Evolutionary conservation across 2,888 invertebrate genomes (phyloP).

Genomic region (Temnothorax ravouxi): DNA sequence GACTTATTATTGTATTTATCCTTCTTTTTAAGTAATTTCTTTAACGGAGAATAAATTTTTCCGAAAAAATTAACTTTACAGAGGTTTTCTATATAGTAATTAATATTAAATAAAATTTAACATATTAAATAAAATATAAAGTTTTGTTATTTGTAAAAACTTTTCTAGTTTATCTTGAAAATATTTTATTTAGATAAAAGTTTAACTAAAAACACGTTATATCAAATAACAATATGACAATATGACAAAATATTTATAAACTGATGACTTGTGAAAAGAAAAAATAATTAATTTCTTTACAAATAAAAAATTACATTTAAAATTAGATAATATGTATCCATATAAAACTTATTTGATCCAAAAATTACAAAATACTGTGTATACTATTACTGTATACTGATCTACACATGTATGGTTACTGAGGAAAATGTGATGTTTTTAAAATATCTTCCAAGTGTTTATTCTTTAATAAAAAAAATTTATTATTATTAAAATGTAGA

Average conservation of each 20-base stretch:
- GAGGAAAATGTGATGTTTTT: not conserved
- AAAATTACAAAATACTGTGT: not conserved
- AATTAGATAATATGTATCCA: not conserved
- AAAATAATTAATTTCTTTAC: not conserved
- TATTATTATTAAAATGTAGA: not conserved
- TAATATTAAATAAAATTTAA: not conserved
- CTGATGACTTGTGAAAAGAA: not conserved
- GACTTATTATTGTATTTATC: not conserved
- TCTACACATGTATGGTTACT: not conserved
- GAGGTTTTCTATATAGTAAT: not conserved
- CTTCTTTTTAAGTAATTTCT: not conserved
- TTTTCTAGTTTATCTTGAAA: not conserved
- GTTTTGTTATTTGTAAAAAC: not conserved
- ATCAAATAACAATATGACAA: not conserved
- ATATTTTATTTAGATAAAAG: not conserved
- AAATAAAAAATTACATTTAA: not conserved
- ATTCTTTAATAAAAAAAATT: not conserved
- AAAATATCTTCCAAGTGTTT: not conserved
- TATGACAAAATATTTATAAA: not conserved
- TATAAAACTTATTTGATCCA: not conserved
- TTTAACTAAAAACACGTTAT: not conserved
- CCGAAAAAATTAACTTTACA: not conserved
- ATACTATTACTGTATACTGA: not conserved
- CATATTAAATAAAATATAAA: conserved; percentile 8
- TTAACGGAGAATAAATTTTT: not conserved